Conservation (phyloP, 2,113 vertebrate genomes). For the Brienomyrus longianalis region DNA sequence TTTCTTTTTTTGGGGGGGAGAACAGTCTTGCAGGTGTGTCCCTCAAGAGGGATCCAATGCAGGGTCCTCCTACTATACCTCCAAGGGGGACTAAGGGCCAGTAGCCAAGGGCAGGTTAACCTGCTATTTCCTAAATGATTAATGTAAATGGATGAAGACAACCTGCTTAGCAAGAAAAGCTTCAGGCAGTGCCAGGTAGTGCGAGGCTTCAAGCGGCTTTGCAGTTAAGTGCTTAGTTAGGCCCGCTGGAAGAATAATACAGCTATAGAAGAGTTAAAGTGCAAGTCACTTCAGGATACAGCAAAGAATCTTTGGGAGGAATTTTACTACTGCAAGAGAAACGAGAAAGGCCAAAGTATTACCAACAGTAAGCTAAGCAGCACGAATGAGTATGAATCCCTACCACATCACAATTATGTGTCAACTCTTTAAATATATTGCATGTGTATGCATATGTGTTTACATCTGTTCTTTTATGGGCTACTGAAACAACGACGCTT, state of each 20-base stretch:
- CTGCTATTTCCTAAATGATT: conserved; percentile 5
- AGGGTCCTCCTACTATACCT: background rate
- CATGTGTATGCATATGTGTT: background rate
- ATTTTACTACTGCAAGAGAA: background rate
- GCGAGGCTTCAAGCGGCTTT: background rate
- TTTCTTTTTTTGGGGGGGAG: background rate
- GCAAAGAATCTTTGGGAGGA: background rate
- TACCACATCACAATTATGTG: background rate
- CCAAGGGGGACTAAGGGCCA: background rate
- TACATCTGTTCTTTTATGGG: background rate
- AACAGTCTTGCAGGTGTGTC: background rate
- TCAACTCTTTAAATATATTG: background rate
- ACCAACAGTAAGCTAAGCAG: background rate
- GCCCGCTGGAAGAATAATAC: background rate
- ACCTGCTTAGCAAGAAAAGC: background rate
- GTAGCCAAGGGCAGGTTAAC: background rate
- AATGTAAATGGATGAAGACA: background rate
- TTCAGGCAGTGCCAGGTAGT: background rate
- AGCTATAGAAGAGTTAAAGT: background rate
- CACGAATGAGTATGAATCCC: background rate
- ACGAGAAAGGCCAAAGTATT: background rate
- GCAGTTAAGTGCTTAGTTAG: background rate
- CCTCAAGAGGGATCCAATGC: background rate
- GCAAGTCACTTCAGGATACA: background rate
- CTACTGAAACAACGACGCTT: background rate